These are phyloP conservation scores for Dendrolimus houi DNA, from an alignment of 2,888 invertebrate genomes.

Conservation along the genomic window DNA sequence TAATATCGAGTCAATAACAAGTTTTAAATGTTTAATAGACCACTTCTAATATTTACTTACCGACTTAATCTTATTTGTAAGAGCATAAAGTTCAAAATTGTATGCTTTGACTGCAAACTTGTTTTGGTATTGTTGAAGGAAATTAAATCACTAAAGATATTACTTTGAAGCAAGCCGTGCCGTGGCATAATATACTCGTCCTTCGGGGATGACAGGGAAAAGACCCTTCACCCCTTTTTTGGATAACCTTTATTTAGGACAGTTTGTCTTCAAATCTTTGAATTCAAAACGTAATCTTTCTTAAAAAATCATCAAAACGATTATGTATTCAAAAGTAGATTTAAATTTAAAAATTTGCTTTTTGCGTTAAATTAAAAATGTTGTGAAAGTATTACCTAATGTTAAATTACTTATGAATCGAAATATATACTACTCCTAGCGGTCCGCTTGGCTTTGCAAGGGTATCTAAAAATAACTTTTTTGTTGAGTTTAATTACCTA, in stretches of 20 bases:
- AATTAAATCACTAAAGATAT: constrained; percentile 20
- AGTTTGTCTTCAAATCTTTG: neutral
- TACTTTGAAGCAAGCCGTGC: constrained; percentile 16
- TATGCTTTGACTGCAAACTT: neutral
- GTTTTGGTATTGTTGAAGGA: constrained; percentile 6
- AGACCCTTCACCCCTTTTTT: neutral
- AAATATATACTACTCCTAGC: too few relatives aligned
- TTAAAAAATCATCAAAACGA: neutral
- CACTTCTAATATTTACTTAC: neutral
- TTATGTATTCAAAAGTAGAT: too few relatives aligned
- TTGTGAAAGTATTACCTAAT: too few relatives aligned
- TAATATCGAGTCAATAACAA: neutral
- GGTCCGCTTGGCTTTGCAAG: too few relatives aligned
- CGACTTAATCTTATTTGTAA: neutral
- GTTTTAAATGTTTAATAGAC: neutral
- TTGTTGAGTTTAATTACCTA: too few relatives aligned
- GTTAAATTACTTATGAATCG: too few relatives aligned
- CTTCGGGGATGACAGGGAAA: neutral
- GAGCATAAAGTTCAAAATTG: neutral
- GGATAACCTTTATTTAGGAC: neutral
- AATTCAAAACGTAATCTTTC: neutral
- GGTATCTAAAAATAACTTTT: too few relatives aligned
- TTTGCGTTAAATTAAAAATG: too few relatives aligned
- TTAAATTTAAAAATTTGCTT: too few relatives aligned
- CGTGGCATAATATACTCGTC: constrained; percentile 7